Evolutionary conservation across 2,113 vertebrate genomes (phyloP).

Genomic region (Xiphophorus maculatus): DNA sequence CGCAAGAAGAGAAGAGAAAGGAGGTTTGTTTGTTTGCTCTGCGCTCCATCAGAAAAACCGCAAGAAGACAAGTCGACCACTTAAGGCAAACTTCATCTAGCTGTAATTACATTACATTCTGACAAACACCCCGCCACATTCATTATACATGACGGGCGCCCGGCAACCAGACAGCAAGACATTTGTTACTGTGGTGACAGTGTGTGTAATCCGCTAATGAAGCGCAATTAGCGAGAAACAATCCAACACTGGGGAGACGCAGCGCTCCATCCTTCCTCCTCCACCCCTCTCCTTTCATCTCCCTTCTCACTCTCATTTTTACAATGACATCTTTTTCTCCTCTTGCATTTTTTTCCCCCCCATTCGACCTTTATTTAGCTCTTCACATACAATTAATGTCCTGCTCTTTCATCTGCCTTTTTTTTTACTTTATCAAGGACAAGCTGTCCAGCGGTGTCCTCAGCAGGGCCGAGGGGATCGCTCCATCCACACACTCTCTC

Average conservation of each 20-base stretch:
- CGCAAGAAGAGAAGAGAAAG: slow-evolving; percentile 13
- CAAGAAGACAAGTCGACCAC: slow-evolving; percentile 77
- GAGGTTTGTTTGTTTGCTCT: slow-evolving; percentile 63
- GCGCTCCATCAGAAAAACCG: slow-evolving; percentile 55
- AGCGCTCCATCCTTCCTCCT: slow-evolving; percentile 52
- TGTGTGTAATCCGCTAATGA: slow-evolving; percentile 82
- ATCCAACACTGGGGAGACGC: slow-evolving; percentile 77
- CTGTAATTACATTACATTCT: slow-evolving; percentile 82
- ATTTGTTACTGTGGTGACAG: slow-evolving; percentile 79
- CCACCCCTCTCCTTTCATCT: slow-evolving; percentile 1
- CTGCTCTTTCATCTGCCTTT: slow-evolving; percentile 53
- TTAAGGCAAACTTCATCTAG: slow-evolving; percentile 80
- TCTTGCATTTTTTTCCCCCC: slow-evolving; percentile 36
- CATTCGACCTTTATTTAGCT: slow-evolving; percentile 61
- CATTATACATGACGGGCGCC: slow-evolving; percentile 78
- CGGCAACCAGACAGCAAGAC: slow-evolving; percentile 72
- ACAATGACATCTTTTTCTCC: slow-evolving; percentile 10
- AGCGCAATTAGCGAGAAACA: slow-evolving; percentile 75
- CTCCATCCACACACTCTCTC: slow-evolving; percentile 88
- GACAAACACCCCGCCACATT: slow-evolving; percentile 80
- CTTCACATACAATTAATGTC: slow-evolving; percentile 65
- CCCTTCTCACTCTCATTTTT: slow-evolving; percentile 23
- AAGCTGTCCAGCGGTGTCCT: slow-evolving; percentile 69
- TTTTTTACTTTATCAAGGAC: slow-evolving; percentile 86
- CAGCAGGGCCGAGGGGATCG: slow-evolving; percentile 86